Percentiles rank a stretch among this genome's conserved stretches.
Conservation (phyloP, 1,140 invertebrate species). For the Teleopsis dalmanni region DNA sequence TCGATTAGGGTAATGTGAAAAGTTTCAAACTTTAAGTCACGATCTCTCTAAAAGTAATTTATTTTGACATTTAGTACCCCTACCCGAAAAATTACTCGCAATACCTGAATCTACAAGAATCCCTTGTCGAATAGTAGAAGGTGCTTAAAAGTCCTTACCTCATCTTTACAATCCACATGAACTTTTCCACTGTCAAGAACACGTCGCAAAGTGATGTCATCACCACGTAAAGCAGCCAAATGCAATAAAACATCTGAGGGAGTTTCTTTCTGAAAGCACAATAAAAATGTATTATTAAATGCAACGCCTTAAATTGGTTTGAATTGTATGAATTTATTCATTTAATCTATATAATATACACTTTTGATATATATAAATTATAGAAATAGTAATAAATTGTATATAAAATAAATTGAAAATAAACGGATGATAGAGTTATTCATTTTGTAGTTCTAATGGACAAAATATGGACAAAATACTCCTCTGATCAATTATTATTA, state of each 20-base stretch:
- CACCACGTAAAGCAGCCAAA: slow-evolving; percentile 76
- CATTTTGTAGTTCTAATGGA: too few relatives aligned
- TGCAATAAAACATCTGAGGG: slow-evolving; percentile 85
- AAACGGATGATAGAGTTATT: too few relatives aligned
- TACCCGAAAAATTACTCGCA: too few relatives aligned
- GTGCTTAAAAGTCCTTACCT: too few relatives aligned
- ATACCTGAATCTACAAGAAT: too few relatives aligned
- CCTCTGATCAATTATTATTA: too few relatives aligned
- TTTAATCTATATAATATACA: not conserved
- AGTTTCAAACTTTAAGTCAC: too few relatives aligned
- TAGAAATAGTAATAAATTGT: not conserved
- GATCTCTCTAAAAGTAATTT: too few relatives aligned
- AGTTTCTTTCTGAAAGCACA: slow-evolving; percentile 72
- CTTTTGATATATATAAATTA: not conserved
- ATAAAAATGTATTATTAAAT: not conserved
- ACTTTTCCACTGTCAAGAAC: slow-evolving; percentile 86
- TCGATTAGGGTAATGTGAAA: too few relatives aligned
- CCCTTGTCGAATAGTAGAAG: too few relatives aligned
- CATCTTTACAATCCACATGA: slow-evolving; percentile 86
- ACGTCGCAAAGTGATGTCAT: slow-evolving; percentile 63
- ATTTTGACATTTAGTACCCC: too few relatives aligned
- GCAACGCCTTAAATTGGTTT: not conserved
- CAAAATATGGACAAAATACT: too few relatives aligned
- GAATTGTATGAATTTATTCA: not conserved
- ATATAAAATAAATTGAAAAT: not conserved